Conservation (phyloP, 2,797 vertebrate species). For the Discoglossus pictus region DNA sequence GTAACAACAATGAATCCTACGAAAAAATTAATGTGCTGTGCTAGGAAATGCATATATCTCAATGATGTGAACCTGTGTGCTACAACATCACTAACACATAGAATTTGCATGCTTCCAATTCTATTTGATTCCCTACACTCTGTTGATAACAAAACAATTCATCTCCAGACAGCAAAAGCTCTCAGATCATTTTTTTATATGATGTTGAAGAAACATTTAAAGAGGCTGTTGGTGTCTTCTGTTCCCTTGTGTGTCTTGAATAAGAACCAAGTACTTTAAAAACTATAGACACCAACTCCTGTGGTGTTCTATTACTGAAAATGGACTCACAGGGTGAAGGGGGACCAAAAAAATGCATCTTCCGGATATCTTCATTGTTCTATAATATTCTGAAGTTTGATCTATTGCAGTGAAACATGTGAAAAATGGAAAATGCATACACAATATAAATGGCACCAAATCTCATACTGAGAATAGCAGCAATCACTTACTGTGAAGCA, state of each 20-base stretch:
- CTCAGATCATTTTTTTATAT: slow-evolving; percentile 3
- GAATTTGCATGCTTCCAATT: slow-evolving; percentile 8
- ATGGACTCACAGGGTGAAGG: background rate
- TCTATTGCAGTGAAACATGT: background rate
- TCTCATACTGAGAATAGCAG: background rate
- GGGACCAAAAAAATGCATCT: slow-evolving; percentile 1
- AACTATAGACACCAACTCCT: background rate
- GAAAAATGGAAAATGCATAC: background rate
- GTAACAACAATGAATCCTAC: slow-evolving; percentile 3
- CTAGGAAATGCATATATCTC: background rate
- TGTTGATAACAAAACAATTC: slow-evolving; percentile 6
- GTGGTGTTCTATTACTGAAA: slow-evolving; percentile 5
- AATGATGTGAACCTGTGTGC: background rate
- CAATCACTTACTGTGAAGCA: background rate
- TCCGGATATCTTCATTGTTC: slow-evolving; percentile 1
- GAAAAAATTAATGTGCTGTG: background rate
- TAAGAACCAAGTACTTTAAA: slow-evolving; percentile 13
- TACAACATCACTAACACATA: slow-evolving; percentile 11
- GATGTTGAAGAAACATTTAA: slow-evolving; percentile 1
- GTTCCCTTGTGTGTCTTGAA: background rate
- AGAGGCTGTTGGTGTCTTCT: slow-evolving; percentile 7
- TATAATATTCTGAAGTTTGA: background rate
- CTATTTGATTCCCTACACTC: background rate
- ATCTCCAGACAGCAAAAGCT: slow-evolving; percentile 8
- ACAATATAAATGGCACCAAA: background rate